phyloP scores from a whole-genome alignment of 2,113 vertebrate genomes.

The Atrichornis clamosus region DNA sequence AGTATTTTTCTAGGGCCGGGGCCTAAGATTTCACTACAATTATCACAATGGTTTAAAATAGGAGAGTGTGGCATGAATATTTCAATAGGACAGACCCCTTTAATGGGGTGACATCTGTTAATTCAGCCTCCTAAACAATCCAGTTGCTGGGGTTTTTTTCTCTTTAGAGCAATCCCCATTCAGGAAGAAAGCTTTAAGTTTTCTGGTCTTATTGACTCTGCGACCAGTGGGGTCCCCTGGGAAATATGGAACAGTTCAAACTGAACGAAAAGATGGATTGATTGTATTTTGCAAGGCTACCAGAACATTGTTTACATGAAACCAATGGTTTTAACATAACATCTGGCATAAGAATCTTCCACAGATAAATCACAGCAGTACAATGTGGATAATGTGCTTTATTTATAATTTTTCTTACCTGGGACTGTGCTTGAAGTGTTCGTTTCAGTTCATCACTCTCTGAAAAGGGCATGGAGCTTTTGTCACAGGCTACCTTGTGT shows the following conservation, averaged over 20 bases:
- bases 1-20: not conserved
- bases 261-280: not conserved
- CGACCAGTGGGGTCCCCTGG: not conserved
- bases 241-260: not conserved
- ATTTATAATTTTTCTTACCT: constrained; percentile 75
- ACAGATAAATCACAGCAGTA: not conserved
- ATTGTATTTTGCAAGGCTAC: not conserved
- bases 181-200: not conserved
- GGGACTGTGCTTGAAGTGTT: constrained; percentile 89
- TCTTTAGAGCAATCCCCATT: not conserved
- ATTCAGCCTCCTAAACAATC: not conserved
- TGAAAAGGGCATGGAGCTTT: constrained; percentile 69
- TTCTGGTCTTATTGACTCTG: not conserved
- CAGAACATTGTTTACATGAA: not conserved
- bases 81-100: not conserved
- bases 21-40: not conserved
- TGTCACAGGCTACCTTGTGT: constrained; percentile 78
- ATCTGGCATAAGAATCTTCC: not conserved
- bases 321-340: not conserved
- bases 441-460: constrained; percentile 80
- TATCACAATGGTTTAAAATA: not conserved
- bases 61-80: not conserved
- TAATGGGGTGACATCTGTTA: not conserved
- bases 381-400: not conserved
- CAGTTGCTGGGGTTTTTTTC: not conserved